Evolutionary conservation across 2,113 vertebrate genomes (phyloP).

Genomic region (Bungarus multicinctus): DNA sequence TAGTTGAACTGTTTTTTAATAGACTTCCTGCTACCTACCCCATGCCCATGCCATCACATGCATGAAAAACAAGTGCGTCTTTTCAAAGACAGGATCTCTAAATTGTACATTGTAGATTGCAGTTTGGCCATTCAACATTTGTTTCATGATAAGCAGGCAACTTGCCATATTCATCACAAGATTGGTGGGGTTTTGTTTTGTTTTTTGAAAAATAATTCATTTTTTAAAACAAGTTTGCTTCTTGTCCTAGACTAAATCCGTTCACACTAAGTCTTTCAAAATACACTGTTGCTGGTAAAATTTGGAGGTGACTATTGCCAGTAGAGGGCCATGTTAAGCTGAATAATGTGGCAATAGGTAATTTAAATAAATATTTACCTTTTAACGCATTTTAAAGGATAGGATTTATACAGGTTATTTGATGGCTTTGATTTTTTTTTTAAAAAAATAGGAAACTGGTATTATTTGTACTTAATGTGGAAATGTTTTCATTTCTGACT

Average conservation of each 20-base stretch:
- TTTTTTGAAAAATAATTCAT: background rate
- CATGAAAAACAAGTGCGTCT: background rate
- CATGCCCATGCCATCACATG: background rate
- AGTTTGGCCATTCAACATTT: slow-evolving; percentile 25
- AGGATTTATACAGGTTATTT: slow-evolving; percentile 43
- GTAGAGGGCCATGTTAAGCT: slow-evolving; percentile 75
- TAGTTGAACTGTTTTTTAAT: background rate
- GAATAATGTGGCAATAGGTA: slow-evolving; percentile 48
- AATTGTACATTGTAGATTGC: background rate
- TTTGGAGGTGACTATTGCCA: slow-evolving; percentile 62
- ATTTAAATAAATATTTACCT: slow-evolving; percentile 29
- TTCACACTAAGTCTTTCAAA: slow-evolving; percentile 16
- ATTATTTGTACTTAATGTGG: background rate
- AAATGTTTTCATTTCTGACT: slow-evolving; percentile 34
- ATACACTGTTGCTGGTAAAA: background rate
- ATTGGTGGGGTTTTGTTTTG: background rate
- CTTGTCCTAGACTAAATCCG: background rate
- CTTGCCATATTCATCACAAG: background rate
- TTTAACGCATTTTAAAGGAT: slow-evolving; percentile 51
- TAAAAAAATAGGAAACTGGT: slow-evolving; percentile 21
- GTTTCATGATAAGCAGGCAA: slow-evolving; percentile 4
- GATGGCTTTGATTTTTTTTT: slow-evolving; percentile 48
- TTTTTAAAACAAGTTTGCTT: background rate
- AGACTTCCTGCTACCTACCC: background rate
- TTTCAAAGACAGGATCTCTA: background rate